Evolutionary conservation across 23 tunicate species (phyloP).

Genomic region (Clavelina lepadiformis): DNA sequence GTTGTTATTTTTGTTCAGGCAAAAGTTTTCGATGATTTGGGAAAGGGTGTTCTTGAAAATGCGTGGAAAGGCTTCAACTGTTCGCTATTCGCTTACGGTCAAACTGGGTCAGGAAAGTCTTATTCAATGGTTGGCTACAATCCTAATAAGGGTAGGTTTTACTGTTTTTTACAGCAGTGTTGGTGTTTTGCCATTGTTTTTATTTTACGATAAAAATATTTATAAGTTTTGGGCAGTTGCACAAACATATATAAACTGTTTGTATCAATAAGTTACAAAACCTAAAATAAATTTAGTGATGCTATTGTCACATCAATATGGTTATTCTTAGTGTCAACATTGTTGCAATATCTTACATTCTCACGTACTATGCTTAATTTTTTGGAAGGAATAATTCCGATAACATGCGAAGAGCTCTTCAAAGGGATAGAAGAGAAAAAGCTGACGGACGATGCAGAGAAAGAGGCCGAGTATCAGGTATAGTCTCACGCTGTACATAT

Average conservation of each 20-base stretch:
- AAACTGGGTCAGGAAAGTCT: slow-evolving; percentile 96
- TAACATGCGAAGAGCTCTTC: slow-evolving; percentile 78
- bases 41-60: slow-evolving; percentile 62
- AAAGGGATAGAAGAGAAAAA: slow-evolving; percentile 71
- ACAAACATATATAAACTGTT: no score
- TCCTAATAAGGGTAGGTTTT: slow-evolving; percentile 59
- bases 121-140: slow-evolving; percentile 93
- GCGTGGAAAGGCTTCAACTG: slow-evolving; percentile 98
- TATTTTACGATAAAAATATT: no score
- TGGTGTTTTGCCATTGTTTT: no score
- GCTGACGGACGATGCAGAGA: slow-evolving; percentile 40
- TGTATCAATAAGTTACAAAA: no score
- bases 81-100: slow-evolving; percentile 94
- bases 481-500: no score
- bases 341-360: no score
- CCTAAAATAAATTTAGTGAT: no score
- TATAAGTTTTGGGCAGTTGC: no score
- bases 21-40: slow-evolving; percentile 68
- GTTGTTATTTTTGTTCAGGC: slow-evolving; percentile 38
- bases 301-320: no score
- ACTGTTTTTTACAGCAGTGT: background rate
- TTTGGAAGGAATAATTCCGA: slow-evolving; percentile 88
- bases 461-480: slow-evolving; percentile 86
- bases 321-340: no score
- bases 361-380: no score